Conservation (phyloP, 2,888 invertebrate species). For the Ophioninae sp. region DNA sequence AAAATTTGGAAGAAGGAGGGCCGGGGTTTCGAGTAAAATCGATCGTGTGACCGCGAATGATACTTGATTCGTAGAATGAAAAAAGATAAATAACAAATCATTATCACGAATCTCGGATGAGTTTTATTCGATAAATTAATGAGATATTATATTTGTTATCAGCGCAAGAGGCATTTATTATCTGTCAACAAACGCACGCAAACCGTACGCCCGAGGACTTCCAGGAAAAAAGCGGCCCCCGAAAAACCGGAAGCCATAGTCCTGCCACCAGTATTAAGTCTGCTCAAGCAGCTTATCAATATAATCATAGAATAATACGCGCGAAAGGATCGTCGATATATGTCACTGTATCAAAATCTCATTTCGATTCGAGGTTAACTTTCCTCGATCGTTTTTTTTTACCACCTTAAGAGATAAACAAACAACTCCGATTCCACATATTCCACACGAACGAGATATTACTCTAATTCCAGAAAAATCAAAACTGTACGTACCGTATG, state of each 20-base stretch:
- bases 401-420: background rate
- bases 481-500: slow-evolving; percentile 34
- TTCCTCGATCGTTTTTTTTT: slow-evolving; percentile 23
- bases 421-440: background rate
- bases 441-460: slow-evolving; percentile 1
- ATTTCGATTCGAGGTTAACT: background rate
- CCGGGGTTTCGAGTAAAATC: too few species aligned
- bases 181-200: slow-evolving; percentile 91
- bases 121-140: background rate
- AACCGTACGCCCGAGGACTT: slow-evolving; percentile 92
- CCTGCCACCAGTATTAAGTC: slow-evolving; percentile 80
- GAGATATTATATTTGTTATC: slow-evolving; percentile 67
- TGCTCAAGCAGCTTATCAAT: slow-evolving; percentile 79
- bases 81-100: background rate
- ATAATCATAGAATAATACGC: slow-evolving; percentile 77
- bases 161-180: slow-evolving; percentile 94
- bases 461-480: slow-evolving; percentile 42
- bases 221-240: slow-evolving; percentile 84
- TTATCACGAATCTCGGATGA: background rate
- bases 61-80: too few species aligned
- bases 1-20: too few species aligned
- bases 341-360: background rate
- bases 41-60: too few species aligned
- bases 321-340: background rate
- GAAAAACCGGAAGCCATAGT: slow-evolving; percentile 80